Evolutionary conservation across 1,140 invertebrate species (phyloP), one percentile per base, ranked within the genome.

Genomic region (Euglossa dilemma): DNA sequence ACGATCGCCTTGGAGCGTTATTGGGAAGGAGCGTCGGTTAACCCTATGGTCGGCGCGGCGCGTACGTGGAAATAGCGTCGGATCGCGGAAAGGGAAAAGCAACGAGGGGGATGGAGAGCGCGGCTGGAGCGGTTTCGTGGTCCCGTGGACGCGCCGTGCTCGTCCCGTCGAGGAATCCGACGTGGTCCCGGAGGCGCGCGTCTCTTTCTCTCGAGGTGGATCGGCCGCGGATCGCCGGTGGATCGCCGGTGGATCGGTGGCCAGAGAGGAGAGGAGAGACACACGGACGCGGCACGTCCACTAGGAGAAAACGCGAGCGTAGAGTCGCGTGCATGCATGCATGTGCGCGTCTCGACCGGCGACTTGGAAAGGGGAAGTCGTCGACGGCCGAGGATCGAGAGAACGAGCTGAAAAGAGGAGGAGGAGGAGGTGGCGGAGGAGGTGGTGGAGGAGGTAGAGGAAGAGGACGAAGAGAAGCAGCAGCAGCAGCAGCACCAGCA

Each of bases 301-400:
- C 64, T 79, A 79, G 61, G 66, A 83, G 75, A 70, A 36, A 71
- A 70, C 59, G 80, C 80, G 83, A 71, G 82, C 87, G 85, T 79
- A 83, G 69, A 79, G 76, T 69, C 85, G 75, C 69, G 86, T 84
- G 81, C 74, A 43, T 81, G 67, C 70, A 80, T 78, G 81, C 90
- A 90, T 91, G 89, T 92, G 91, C 91, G 88, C 87, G 92, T 92
- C 87, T 83, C 86, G 85, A 64, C 83, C 86, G 85, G 74, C 88
- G 89, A 90, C 90, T 92, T 91, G 90, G 90, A 92, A 93, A 93
- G 92, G 93, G 93, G 92, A 94, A 93, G 90, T 92, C 89, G 91
- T 77, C 79, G 90, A 89, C 85, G 91, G 81, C 78, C 84, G 80
- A 85, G 57, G 77, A 79, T 59, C 57, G 69, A 74, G 63, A 77